phyloP scores from a whole-genome alignment of 2,888 invertebrate species.

The Heliconius aoede region DNA sequence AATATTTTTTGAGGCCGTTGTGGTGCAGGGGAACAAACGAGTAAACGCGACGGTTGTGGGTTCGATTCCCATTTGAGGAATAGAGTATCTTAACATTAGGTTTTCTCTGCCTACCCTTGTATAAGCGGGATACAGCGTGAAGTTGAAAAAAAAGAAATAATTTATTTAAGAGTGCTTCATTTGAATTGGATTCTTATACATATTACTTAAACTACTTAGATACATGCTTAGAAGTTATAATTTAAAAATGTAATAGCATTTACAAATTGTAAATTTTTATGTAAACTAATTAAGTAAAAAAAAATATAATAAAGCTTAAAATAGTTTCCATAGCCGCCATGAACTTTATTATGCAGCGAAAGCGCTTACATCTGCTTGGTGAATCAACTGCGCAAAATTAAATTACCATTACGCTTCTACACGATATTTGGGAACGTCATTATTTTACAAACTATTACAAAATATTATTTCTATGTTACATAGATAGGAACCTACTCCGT shows the following conservation, averaged over 20 bases:
- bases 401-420: conserved; percentile 2
- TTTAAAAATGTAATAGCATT: background rate
- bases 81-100: too few species aligned
- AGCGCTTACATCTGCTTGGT: conserved; percentile 27
- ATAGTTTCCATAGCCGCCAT: conserved; percentile 19
- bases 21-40: too few species aligned
- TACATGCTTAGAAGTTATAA: background rate
- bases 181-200: background rate
- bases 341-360: conserved; percentile 27
- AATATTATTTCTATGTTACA: too few species aligned
- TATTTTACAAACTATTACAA: background rate
- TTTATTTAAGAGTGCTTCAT: background rate
- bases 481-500: too few species aligned
- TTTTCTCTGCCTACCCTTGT: too few species aligned
- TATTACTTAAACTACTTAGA: background rate
- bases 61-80: too few species aligned
- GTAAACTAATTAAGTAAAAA: background rate
- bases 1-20: too few species aligned
- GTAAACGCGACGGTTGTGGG: too few species aligned
- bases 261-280: background rate
- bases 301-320: background rate
- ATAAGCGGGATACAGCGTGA: too few species aligned
- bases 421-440: background rate
- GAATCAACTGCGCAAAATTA: conserved; percentile 29
- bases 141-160: too few species aligned